Base-by-base conservation (phyloP, 2,113 vertebrate species). In the Trachemys scripta region DNA sequence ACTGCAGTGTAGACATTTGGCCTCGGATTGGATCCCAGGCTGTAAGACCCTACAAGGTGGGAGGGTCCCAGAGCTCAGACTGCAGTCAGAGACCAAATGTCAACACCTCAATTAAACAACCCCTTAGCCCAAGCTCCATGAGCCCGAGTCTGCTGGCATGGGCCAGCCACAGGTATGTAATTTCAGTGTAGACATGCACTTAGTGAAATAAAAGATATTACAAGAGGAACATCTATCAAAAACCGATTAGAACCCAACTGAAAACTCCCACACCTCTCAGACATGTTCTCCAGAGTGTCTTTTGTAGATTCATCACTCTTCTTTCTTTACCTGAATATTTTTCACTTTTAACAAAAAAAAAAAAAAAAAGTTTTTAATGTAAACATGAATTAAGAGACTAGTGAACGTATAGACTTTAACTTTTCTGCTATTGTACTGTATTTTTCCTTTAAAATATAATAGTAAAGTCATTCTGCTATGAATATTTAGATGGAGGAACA, bases 291-390 rank as follows among this genome's bases (percentile, higher is more conserved):
- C 59, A 45, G 27, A 22, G 2, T 75, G 2, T 6, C 82, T 80
- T 84, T 82, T 84, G 4, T 16, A 10, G 65, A 82, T 38, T 69
- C 45, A 81, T 11, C 83, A 12, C 72, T 38, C 72, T 42, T 75
- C 69, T 22, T 42, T 75, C 69, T 94, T 89, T 19, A 85, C 47
- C 38, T 56, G 4, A 14, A 9, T 16, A 29, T 89, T 94, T 76
- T 42, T 76, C 72, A 12, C n/a, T 76, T 90, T 87, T 51, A 82
- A 69, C 31, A 81, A 79, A 95, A 79, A n/a, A 49, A 38, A 38
- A 38, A 16, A 53, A 79, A n/a, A 45, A 19, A 19, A 2, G 3
- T 45, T 2, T 92, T 69, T 42, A 8, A 42, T 75, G 19, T 45
- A 24, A 45, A 45, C 10, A 45, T 27, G 20, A 45, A 75, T 25